Evolutionary conservation across 1,140 invertebrate genomes (phyloP), one percentile per base, ranked within the genome.

Genomic region (Mizuhopecten yessoensis): DNA sequence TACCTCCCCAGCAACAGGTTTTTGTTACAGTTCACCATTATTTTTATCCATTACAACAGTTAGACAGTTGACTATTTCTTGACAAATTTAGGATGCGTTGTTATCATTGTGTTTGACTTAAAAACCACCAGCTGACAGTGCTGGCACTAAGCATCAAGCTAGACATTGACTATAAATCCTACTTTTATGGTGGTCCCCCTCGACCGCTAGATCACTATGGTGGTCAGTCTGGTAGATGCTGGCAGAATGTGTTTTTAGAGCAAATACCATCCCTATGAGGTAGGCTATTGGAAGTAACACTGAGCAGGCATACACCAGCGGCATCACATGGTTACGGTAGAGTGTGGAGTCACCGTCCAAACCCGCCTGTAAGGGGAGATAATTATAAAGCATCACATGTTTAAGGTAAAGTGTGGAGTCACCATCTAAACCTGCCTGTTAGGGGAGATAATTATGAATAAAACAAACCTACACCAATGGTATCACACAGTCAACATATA

Each of bases 251-350:
- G 96, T 96, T 90, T 95, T 96, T 87, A 96, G 93, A 42, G 94
- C 96, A 92, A 95, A 96, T 17, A 96, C 33, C 34, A 96, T 88
- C 0, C 96, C 96, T 42, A 95, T 94, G 86, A 96, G 92, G 91
- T 96, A 96, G 23, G 95, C 93, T 13, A 96, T 87, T 9, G 95
- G 95, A 33, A 96, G 93, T 34, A 96, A 87, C 34, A 95, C 29
- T 29, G 93, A 93, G 45, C 95, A 93, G 11, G 93, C 92, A 91
- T 96, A 96, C 0, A 96, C 94, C 11, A 96, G 87, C 0, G 96
- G 95, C 88, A 91, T 86, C 11, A 96, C 94, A 39, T 96, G 95
- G 11, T 94, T 89, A 29, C 94, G 87, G 88, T 95, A 96, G 39
- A 96, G 91, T 15, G 93, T 91, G 9, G 57, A 93, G 86, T 95